Evolutionary conservation across 1,140 invertebrate genomes (phyloP).

Genomic region (Anadara kagoshimensis): DNA sequence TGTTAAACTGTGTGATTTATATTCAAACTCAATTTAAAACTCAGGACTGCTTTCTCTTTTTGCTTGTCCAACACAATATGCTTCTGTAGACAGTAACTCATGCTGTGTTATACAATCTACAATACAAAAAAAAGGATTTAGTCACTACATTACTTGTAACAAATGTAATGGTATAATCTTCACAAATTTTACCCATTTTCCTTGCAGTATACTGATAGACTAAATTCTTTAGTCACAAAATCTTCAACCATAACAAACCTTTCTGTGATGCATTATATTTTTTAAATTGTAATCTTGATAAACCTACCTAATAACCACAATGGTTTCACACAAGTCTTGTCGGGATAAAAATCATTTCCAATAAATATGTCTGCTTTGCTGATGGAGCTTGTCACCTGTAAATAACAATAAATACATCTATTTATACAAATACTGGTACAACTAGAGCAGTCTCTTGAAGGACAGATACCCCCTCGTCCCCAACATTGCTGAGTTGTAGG

Average conservation of each 20-base stretch:
- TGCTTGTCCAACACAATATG: slow-evolving; percentile 43
- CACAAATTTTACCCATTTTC: no score
- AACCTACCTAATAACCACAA: slow-evolving; percentile 53
- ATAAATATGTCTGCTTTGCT: slow-evolving; percentile 44
- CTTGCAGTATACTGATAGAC: no score
- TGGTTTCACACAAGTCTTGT: slow-evolving; percentile 49
- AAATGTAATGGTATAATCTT: no score
- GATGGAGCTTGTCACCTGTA: slow-evolving; percentile 42
- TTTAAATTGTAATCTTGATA: neutral
- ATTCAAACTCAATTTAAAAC: slow-evolving; percentile 22
- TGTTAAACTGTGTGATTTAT: neutral
- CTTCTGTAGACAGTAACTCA: slow-evolving; percentile 29
- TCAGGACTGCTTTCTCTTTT: slow-evolving; percentile 55
- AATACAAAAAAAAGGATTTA: slow-evolving; percentile 27
- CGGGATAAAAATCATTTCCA: slow-evolving; percentile 46
- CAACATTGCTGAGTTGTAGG: no score
- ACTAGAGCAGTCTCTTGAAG: no score
- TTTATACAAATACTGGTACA: no score
- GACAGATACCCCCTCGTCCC: no score
- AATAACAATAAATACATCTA: neutral
- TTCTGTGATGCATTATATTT: neutral
- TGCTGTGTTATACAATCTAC: slow-evolving; percentile 49
- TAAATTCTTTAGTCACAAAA: no score
- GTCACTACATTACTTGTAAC: neutral
- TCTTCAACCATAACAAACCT: neutral